Conservation (phyloP, 2,113 vertebrate species). For the Hippocampus guttulatus region DNA sequence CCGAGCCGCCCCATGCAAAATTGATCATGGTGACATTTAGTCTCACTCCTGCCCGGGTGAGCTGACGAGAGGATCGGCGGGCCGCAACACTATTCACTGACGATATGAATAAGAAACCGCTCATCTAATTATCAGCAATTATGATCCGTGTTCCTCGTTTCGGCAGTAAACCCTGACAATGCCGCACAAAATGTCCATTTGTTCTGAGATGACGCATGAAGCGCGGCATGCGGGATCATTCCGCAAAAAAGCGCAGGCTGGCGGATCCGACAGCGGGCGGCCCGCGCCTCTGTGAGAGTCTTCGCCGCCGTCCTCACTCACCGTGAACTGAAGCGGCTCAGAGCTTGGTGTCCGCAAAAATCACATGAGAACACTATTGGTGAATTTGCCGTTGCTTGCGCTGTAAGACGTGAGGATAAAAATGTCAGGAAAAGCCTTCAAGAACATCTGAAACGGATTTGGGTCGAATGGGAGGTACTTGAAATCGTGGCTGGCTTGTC, state of each 20-base stretch:
- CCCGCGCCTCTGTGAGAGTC: no score
- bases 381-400: no score
- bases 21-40: slow-evolving; percentile 67
- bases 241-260: no score
- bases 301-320: no score
- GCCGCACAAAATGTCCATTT: background rate
- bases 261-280: no score
- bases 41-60: no score
- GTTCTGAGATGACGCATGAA: background rate
- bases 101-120: slow-evolving; percentile 35
- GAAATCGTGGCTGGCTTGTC: background rate
- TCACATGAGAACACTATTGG: no score
- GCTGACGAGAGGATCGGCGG: slow-evolving; percentile 37
- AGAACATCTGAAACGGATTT: background rate
- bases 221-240: no score
- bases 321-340: no score
- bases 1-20: slow-evolving; percentile 59
- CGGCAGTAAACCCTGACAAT: background rate
- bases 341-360: no score
- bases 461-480: background rate
- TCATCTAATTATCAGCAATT: slow-evolving; percentile 40
- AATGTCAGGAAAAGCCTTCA: no score
- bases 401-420: no score
- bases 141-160: background rate
- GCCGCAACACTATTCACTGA: slow-evolving; percentile 36